A percentile compares a stretch with the other conserved stretches of the same genome.
Evolutionary conservation across 2,888 invertebrate species (phyloP).

Genomic region (Nysson spinosus): DNA sequence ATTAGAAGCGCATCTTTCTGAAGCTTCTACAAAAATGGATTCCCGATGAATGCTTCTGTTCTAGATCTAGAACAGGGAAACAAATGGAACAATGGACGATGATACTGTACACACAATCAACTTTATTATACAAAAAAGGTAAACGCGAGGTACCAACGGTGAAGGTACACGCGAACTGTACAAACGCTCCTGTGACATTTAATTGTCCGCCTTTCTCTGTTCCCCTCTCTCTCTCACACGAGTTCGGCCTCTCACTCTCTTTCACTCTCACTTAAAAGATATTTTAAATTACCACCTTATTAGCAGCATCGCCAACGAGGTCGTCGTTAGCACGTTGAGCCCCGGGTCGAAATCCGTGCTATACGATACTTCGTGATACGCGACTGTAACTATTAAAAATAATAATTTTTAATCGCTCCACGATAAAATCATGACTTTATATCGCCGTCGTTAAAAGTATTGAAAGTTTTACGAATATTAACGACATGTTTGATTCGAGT

Average conservation of each 20-base stretch:
- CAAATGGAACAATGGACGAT: constrained; percentile 10
- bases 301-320: constrained; percentile 34
- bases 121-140: constrained; percentile 62
- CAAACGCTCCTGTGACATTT: constrained; percentile 23
- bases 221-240: constrained; percentile 14
- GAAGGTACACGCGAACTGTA: constrained; percentile 35
- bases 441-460: too few species aligned
- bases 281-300: constrained; percentile 48
- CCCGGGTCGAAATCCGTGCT: too few species aligned
- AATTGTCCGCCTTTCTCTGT: constrained; percentile 7
- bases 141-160: constrained; percentile 13
- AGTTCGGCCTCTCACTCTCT: constrained; percentile 8
- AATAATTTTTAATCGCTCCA: too few species aligned
- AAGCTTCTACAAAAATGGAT: too few species aligned
- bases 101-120: constrained; percentile 24
- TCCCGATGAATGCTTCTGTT: too few species aligned
- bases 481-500: too few species aligned
- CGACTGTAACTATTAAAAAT: too few species aligned
- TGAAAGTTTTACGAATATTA: too few species aligned
- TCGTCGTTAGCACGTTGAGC: too few species aligned
- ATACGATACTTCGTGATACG: too few species aligned
- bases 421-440: too few species aligned
- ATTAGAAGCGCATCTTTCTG: too few species aligned
- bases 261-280: constrained; percentile 29
- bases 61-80: background rate